Base-by-base conservation (phyloP, 37 sponge, comb jelly and placozoan genomes). In the Spongia lamella region DNA sequence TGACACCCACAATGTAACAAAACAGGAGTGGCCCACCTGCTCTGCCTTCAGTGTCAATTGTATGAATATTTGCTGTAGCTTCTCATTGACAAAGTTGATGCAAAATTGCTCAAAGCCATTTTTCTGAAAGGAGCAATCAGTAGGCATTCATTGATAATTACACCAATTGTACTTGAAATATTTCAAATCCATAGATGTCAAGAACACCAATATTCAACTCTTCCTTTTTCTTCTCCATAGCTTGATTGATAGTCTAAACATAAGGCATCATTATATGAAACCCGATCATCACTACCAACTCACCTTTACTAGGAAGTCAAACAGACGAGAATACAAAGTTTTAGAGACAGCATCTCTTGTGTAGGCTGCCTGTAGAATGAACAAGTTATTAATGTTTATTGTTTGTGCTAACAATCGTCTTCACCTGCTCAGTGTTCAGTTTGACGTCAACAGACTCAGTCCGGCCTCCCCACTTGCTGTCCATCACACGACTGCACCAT, bases 71-170 rank as follows among this genome's bases (percentile, higher is more conserved):
- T 96, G 97, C 79, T 96, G 97, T 24, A 96, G 89, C 61, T 96
- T 96, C 91, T 96, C 97, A 82, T 96, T 96, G 54, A 96, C 97
- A 84, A 96, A 96, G 72, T 96, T 96, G 39, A 96, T 96, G 51
- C 97, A 96, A 50, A 96, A 96, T 79, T 96, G 97, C 66, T 96
- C 97, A 82, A 96, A 96, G 4, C 97, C 97, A 70, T 96, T 96
- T 80, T 87, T 92, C 97, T 96, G 61, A 43, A 85, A 25, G 22
- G 25, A 19, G 61, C 47, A 43, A 13, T 43, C 5, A 43, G 47
- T 73, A 11, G 22, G 13, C 5, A 52, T 16, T 39, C 26, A 50
- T 49, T 38, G n/a, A 66, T 4, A 56, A 26, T 31, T 11, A 7
- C 6, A 68, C 9, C 47, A 43, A 43, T 43, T 13, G 47, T 38